Conservation (phyloP, 2,888 invertebrate species). For the Germaria angustata region DNA sequence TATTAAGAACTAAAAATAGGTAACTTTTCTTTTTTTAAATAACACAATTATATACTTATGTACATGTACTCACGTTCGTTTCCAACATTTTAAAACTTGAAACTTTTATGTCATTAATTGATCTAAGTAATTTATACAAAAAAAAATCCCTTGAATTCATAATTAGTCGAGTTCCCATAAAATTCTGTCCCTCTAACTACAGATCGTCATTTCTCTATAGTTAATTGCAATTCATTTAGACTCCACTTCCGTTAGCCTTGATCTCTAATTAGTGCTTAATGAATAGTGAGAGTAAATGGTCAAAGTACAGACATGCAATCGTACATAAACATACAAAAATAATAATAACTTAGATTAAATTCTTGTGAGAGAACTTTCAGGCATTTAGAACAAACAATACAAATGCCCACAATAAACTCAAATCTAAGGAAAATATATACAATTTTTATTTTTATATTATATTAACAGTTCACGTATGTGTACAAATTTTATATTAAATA, state of each 20-base stretch:
- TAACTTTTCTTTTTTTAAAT: not conserved
- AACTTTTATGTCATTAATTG: not conserved
- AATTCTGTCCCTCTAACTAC: not conserved
- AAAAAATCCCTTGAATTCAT: not conserved
- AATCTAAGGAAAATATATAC: slow-evolving; percentile 20
- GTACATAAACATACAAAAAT: not conserved
- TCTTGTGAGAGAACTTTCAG: slow-evolving; percentile 48
- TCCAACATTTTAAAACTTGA: not conserved
- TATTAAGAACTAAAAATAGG: no score
- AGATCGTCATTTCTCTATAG: not conserved
- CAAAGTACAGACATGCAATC: not conserved
- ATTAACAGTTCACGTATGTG: not conserved
- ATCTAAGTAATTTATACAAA: not conserved
- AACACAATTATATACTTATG: not conserved
- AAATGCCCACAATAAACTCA: slow-evolving; percentile 14
- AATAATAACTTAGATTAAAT: slow-evolving; percentile 60
- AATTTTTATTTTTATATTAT: not conserved
- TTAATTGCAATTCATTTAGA: slow-evolving; percentile 56
- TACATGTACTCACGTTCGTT: not conserved
- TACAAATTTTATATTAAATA: slow-evolving; percentile 18
- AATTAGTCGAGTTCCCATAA: slow-evolving; percentile 14
- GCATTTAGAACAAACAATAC: slow-evolving; percentile 13
- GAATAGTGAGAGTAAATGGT: slow-evolving; percentile 20
- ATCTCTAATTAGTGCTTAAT: slow-evolving; percentile 71
- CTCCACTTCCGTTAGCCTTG: slow-evolving; percentile 76